Evolutionary conservation across 2,797 vertebrate species (phyloP).

Genomic region (Pangasius larnaudii): DNA sequence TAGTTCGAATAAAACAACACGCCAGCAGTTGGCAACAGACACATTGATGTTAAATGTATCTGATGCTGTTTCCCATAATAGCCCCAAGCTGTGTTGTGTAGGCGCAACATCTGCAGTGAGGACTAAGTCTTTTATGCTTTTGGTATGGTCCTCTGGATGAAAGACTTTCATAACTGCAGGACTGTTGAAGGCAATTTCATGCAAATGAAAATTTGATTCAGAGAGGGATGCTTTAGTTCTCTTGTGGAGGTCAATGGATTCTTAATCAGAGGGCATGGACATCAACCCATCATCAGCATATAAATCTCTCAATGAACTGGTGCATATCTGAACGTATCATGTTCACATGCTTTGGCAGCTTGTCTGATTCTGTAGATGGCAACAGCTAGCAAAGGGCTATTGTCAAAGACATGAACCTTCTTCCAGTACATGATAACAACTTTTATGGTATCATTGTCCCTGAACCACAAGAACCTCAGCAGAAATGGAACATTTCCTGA

Average conservation of each 20-base stretch:
- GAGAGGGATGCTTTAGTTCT: neutral
- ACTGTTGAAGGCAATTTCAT: neutral
- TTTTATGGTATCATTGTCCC: too few relatives aligned
- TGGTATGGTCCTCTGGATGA: neutral
- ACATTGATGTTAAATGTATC: neutral
- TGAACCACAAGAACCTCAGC: neutral
- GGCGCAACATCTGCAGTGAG: neutral
- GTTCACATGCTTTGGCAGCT: neutral
- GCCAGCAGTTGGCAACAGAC: neutral
- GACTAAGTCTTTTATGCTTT: neutral
- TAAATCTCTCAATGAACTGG: neutral
- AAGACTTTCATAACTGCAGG: neutral
- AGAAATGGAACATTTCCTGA: neutral
- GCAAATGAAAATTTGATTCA: constrained; percentile 7
- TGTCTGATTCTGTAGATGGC: neutral
- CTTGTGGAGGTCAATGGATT: neutral
- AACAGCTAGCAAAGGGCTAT: neutral
- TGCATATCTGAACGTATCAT: neutral
- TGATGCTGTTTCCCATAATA: neutral
- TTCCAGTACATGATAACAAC: neutral
- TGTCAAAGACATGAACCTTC: neutral
- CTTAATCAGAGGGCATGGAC: neutral
- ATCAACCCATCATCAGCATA: neutral
- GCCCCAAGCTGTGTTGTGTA: neutral
- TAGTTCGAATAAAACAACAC: neutral